A percentile compares a stretch with the other conserved stretches of the same genome.
Conservation (phyloP, 2,888 invertebrate genomes). For the Thymelicus lineola region DNA sequence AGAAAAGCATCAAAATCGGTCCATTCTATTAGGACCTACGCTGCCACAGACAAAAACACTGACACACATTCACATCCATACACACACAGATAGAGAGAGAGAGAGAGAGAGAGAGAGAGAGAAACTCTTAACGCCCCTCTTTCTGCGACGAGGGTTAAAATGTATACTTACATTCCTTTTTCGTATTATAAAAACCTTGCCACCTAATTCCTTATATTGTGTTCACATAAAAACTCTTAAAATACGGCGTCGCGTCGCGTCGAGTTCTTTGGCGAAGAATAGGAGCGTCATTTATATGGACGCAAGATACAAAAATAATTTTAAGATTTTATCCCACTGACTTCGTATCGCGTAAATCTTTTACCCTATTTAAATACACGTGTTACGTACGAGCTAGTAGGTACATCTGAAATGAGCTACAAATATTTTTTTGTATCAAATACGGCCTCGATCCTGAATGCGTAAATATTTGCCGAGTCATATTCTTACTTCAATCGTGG, state of each 20-base stretch:
- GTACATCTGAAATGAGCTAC: conserved; percentile 6
- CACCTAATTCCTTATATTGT: conserved; percentile 16
- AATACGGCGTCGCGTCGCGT: conserved; percentile 14
- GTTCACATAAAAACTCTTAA: conserved; percentile 21
- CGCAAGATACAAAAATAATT: conserved; percentile 19
- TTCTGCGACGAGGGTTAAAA: background rate
- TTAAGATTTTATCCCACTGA: conserved; percentile 12
- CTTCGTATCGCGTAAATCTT: conserved; percentile 16
- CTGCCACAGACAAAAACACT: no score
- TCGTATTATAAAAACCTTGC: conserved; percentile 15
- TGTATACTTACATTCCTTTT: background rate
- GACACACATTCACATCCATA: no score
- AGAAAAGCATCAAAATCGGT: no score
- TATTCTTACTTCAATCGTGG: conserved; percentile 10
- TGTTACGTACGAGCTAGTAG: background rate
- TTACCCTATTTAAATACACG: background rate
- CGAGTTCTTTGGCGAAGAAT: background rate
- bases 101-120: no score
- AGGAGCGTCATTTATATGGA: conserved; percentile 20
- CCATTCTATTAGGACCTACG: no score
- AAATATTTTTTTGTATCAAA: conserved; percentile 16
- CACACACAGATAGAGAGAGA: no score
- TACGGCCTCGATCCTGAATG: conserved; percentile 12
- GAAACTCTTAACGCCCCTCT: no score
- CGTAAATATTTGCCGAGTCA: conserved; percentile 7